Conservation (phyloP, 2,888 invertebrate species). For the Machimus atricapillus region DNA sequence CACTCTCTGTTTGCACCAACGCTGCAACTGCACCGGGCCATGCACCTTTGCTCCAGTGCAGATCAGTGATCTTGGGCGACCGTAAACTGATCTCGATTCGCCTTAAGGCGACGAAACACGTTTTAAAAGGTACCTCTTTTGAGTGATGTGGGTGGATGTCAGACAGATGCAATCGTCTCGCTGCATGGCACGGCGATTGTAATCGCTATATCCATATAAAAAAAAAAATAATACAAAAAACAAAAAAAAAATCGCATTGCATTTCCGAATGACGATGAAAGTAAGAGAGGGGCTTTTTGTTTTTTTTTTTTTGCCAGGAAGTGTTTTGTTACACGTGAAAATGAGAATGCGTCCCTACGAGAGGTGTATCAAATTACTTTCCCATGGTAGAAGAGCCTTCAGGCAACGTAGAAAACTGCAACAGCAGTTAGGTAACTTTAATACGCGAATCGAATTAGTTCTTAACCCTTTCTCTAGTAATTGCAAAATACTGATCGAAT, state of each 20-base stretch:
- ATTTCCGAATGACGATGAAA: slow-evolving; percentile 11
- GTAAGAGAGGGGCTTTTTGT: background rate
- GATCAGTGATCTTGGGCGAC: background rate
- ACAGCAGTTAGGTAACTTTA: background rate
- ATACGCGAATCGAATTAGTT: background rate
- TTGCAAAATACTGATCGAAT: background rate
- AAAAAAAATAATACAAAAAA: background rate
- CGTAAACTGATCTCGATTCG: background rate
- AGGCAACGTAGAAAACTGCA: background rate
- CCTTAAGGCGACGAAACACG: background rate
- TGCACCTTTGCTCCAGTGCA: slow-evolving; percentile 1
- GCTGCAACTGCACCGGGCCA: background rate
- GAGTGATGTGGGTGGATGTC: slow-evolving; percentile 7
- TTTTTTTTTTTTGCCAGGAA: background rate
- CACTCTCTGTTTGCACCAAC: background rate
- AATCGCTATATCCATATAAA: background rate
- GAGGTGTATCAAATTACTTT: background rate
- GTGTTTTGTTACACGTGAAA: slow-evolving; percentile 6
- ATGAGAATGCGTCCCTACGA: background rate
- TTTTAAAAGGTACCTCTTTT: background rate
- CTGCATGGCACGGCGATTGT: background rate
- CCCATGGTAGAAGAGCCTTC: background rate
- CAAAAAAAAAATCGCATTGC: background rate
- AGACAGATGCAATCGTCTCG: background rate
- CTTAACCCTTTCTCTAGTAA: background rate